phyloP scores from a whole-genome alignment of 2,797 vertebrate species.

The Phoebastria nigripes region DNA sequence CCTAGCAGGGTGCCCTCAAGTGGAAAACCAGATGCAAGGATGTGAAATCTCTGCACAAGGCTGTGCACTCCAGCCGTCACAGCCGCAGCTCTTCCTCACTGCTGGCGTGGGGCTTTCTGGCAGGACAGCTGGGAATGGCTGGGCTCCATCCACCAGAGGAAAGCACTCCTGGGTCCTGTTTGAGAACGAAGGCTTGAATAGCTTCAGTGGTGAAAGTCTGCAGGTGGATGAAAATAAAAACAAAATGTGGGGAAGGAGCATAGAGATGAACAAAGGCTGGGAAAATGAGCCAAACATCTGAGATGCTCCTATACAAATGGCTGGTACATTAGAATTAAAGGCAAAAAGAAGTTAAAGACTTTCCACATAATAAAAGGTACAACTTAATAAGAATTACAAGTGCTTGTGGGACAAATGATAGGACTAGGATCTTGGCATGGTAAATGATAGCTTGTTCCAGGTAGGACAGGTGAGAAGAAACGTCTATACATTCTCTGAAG shows the following conservation, averaged over 20 bases:
- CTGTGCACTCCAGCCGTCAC: neutral
- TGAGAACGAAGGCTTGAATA: neutral
- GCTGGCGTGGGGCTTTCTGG: neutral
- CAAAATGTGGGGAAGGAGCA: neutral
- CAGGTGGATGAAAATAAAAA: neutral
- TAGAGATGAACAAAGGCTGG: neutral
- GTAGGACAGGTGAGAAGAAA: neutral
- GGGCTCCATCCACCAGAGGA: neutral
- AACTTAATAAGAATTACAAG: neutral
- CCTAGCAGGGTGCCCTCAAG: neutral
- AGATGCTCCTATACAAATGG: neutral
- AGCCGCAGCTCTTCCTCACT: neutral
- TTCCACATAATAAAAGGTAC: neutral
- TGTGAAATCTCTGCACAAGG: neutral
- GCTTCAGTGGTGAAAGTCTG: neutral
- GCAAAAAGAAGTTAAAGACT: neutral
- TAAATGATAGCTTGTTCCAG: neutral
- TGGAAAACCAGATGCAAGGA: neutral
- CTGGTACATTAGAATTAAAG: neutral
- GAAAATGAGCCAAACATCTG: neutral
- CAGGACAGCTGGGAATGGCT: neutral
- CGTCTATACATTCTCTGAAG: neutral
- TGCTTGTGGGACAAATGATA: neutral
- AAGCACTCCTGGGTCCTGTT: neutral
- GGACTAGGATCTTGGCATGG: neutral